Evolutionary conservation across 2,888 invertebrate species (phyloP).

Genomic region (Eristalinus sepulchralis): DNA sequence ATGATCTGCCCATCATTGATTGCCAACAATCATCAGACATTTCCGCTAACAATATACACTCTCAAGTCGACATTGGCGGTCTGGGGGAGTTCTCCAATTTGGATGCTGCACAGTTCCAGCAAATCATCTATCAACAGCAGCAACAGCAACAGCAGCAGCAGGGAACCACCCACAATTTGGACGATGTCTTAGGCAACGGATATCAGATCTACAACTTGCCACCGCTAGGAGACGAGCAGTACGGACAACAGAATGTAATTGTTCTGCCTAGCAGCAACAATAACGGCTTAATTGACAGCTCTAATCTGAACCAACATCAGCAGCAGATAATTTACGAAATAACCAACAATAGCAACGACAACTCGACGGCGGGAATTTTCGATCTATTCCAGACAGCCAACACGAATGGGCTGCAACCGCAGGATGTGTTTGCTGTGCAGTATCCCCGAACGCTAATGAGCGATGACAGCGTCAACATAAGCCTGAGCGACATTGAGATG

Average conservation of each 20-base stretch:
- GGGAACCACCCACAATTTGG: constrained; percentile 23
- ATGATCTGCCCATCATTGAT: constrained; percentile 31
- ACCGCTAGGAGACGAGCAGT: constrained; percentile 43
- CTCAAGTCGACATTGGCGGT: constrained; percentile 39
- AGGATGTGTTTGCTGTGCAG: constrained; percentile 56
- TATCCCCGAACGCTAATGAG: constrained; percentile 47
- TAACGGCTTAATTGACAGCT: constrained; percentile 19
- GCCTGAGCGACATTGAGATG: constrained; percentile 61
- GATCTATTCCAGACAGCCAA: constrained; percentile 55
- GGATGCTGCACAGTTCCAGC: constrained; percentile 52
- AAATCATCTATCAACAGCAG: constrained; percentile 59
- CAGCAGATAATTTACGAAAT: constrained; percentile 64
- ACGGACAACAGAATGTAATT: constrained; percentile 51
- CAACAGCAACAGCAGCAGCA: constrained; percentile 52
- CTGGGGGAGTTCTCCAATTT: constrained; percentile 50
- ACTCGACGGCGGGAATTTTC: constrained; percentile 42
- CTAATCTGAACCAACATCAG: constrained; percentile 42
- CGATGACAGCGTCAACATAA: constrained; percentile 54
- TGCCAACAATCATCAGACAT: constrained; percentile 23
- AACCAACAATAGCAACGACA: constrained; percentile 56
- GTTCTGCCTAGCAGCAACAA: constrained; percentile 39
- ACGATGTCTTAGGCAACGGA: constrained; percentile 52
- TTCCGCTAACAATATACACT: constrained; percentile 15
- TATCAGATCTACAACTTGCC: constrained; percentile 60
- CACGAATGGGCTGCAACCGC: constrained; percentile 17